Conservation (phyloP, 2,113 vertebrate genomes). For the Lanius ludovicianus region DNA sequence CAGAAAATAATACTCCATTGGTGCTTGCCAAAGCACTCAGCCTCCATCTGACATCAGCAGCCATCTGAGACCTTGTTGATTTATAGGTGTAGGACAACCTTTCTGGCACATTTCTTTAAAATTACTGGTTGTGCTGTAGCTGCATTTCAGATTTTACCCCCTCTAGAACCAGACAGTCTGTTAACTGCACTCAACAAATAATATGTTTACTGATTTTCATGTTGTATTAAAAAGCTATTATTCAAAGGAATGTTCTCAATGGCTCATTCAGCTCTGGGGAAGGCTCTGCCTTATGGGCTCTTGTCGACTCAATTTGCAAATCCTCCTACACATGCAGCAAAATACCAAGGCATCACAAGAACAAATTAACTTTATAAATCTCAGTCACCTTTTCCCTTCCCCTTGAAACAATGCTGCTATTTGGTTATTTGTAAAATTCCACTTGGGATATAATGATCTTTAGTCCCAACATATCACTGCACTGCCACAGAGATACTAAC, state of each 20-base stretch:
- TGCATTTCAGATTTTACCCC: not conserved
- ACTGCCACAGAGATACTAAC: not conserved
- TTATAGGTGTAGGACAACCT: not conserved
- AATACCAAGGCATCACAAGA: slow-evolving; percentile 38
- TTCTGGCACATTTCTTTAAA: not conserved
- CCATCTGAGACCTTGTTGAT: not conserved
- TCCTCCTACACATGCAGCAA: slow-evolving; percentile 48
- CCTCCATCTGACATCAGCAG: not conserved
- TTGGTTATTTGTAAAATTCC: slow-evolving; percentile 46
- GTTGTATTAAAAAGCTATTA: slow-evolving; percentile 3
- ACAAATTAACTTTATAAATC: slow-evolving; percentile 46
- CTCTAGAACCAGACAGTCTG: not conserved
- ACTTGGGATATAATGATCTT: not conserved
- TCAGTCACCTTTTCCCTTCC: not conserved
- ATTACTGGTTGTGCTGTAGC: not conserved
- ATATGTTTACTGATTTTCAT: slow-evolving; percentile 7
- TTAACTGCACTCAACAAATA: slow-evolving; percentile 3
- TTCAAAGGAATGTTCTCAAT: slow-evolving; percentile 33
- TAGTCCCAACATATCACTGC: not conserved
- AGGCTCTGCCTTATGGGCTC: not conserved
- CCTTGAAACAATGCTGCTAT: slow-evolving; percentile 46
- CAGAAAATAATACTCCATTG: not conserved
- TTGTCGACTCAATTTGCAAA: slow-evolving; percentile 38
- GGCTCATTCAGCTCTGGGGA: slow-evolving; percentile 28
- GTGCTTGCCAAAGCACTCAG: not conserved